Evolutionary conservation across 1,140 invertebrate genomes (phyloP), one percentile per base, ranked within the genome.

Genomic region (Macrosteles quadrilineatus): DNA sequence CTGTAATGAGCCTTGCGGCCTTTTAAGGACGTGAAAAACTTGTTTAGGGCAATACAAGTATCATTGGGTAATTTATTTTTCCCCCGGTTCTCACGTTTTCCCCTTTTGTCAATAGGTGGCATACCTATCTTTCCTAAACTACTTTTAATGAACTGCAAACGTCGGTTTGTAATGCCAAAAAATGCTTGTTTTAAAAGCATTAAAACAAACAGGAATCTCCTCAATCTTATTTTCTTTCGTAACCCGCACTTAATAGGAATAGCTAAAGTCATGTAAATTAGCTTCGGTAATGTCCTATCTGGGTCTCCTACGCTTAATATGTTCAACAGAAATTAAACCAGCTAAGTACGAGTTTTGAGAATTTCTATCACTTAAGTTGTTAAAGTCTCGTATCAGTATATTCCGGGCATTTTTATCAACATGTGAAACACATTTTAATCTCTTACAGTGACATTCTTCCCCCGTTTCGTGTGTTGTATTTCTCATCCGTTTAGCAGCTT

Each of bases 1-100:
- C 57, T 62, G 25, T 62, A 62, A 19, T 62, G 47, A 62, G 19
- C n/a, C n/a, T n/a, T n/a, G n/a, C n/a, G n/a, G n/a, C n/a, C n/a
- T n/a, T n/a, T n/a, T n/a, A n/a, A n/a, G 21, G 57, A 62, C 29
- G 21, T 62, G 57, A 62, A 62, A 62, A 62, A 62, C 3, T 25
- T 4, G 6, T 9, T 55, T 17, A n/a, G n/a, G n/a, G n/a, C 57
- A 23, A 9, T 12, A 27, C 19, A 62, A 17, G 12, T 25, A 25
- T 6, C 29, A 4, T 62, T 12, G 2, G 12, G 12, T 62, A 25
- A 19, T 6, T 62, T 4, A 27, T 62, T 62, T 62, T 62, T 29
- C 57, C 57, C 25, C 57, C 57, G 21, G 25, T 53, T 53, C 21
- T 53, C 47, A 19, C 21, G 47, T 19, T 53, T 53, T 53, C 19